Evolutionary conservation across 2,113 vertebrate species (phyloP), one percentile per base, ranked within the genome.

Genomic region (Cololabis saira): DNA sequence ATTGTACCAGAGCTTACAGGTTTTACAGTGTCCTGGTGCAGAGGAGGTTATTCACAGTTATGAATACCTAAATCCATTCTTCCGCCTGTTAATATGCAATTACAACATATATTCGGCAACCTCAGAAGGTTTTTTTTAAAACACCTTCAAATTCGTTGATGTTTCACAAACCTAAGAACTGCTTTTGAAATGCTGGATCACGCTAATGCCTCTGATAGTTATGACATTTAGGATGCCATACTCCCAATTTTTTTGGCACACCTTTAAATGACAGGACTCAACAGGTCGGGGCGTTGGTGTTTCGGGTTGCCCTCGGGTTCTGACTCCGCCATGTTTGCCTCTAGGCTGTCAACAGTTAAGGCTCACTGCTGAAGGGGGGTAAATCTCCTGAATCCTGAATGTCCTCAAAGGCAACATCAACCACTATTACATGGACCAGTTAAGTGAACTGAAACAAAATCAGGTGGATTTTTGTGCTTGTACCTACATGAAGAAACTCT

Each of bases 391-490:
- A 37, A 37, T 85, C 78, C 84, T 85, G 81, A 82, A 85, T 75
- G 65, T 78, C 69, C 74, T 83, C 76, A 61, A 88, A 88, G 83
- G 84, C 80, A 82, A 84, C 76, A 47, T 71, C 63, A 64, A 45
- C 72, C 63, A 56, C 40, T 64, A 49, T 62, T 62, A 58, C 41
- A 74, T 67, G 73, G 68, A 63, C 24, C 30, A 37, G 61, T 67
- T 62, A 45, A 55, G 59, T 70, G 67, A 71, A 54, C 45, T 63
- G 52, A 59, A 65, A 73, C 50, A 72, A 71, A 48, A 24, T 67
- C 45, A 42, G 49, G 70, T 68, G 60, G 83, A 61, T 66, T 45
- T 53, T 81, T 82, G 77, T 69, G 71, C 70, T 78, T 68, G 14
- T 80, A 76, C 65, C 63, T 59, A 74, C 74, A 78, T 5, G 9